These are phyloP conservation scores for Oryctes rhinoceros DNA, from an alignment of 1,140 invertebrate genomes.

Conservation along the genomic window DNA sequence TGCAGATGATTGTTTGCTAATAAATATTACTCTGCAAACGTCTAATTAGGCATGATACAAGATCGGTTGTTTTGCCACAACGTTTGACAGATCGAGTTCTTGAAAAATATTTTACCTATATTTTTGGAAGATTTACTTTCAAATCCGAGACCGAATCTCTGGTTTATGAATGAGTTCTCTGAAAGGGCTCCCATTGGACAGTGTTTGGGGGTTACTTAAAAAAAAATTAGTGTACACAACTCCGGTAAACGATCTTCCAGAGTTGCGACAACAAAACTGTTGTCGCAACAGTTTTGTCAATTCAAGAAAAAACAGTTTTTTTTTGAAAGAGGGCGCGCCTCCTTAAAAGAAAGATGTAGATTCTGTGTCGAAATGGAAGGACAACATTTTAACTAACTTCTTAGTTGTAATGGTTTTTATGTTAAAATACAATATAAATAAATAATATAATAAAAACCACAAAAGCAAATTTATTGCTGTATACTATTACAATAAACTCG, in stretches of 20 bases:
- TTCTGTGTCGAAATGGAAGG: conserved; percentile 22
- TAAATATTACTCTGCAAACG: conserved; percentile 22
- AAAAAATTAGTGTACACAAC: conserved; percentile 37
- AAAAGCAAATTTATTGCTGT: conserved; percentile 20
- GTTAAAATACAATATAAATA: conserved; percentile 14
- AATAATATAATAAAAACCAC: neutral
- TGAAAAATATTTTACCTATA: conserved; percentile 48
- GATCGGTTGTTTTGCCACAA: conserved; percentile 55
- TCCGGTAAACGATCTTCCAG: conserved; percentile 37
- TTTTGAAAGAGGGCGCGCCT: conserved; percentile 25
- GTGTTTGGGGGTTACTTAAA: conserved; percentile 36
- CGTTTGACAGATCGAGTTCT: conserved; percentile 53
- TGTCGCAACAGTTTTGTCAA: conserved; percentile 30
- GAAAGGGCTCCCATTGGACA: conserved; percentile 30
- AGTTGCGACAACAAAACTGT: conserved; percentile 37
- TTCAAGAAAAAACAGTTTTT: conserved; percentile 20
- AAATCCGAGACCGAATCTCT: conserved; percentile 49
- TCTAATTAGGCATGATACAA: conserved; percentile 55
- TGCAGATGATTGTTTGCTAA: too few species aligned
- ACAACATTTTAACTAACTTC: too few species aligned
- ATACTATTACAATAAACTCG: conserved; percentile 32
- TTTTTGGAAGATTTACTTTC: conserved; percentile 52
- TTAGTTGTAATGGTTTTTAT: neutral
- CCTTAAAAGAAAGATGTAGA: conserved; percentile 34
- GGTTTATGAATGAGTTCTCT: conserved; percentile 49